A percentile compares a stretch with the other conserved stretches of the same genome.
phyloP scores from a whole-genome alignment of 37 sponge, comb jelly and placozoan genomes.

The Cliona cf. orientalis region DNA sequence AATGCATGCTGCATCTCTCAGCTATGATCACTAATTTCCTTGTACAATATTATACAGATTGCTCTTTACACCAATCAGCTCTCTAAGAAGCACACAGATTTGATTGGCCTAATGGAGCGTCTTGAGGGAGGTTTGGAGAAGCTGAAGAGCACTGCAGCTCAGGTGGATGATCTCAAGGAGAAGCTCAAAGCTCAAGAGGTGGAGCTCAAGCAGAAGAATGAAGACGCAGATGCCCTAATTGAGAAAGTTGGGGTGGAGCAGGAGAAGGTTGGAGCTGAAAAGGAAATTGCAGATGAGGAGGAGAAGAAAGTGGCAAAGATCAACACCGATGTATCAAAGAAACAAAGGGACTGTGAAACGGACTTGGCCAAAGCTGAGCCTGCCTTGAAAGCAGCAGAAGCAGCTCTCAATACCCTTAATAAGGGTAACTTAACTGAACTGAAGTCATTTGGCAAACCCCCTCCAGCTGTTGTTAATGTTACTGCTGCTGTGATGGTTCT shows the following conservation, averaged over 20 bases:
- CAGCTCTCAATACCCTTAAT: constrained; percentile 96
- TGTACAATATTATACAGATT: constrained; percentile 72
- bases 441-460: constrained; percentile 98
- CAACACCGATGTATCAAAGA: constrained; percentile 86
- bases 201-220: constrained; percentile 98
- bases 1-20: no score
- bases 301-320: constrained; percentile 98
- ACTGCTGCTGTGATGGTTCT: constrained; percentile 95
- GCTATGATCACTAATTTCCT: no score
- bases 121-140: constrained; percentile 95
- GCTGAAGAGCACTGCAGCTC: constrained; percentile 89
- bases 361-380: constrained; percentile 98
- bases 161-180: constrained; percentile 97
- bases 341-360: constrained; percentile 90
- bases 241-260: constrained; percentile 95
- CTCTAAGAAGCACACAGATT: constrained; percentile 79
- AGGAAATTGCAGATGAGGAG: constrained; percentile 95
- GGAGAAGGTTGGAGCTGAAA: constrained; percentile 96
- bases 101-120: constrained; percentile 89
- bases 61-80: constrained; percentile 89
- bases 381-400: constrained; percentile 88
- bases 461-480: constrained; percentile 94
- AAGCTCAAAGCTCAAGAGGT: constrained; percentile 97
- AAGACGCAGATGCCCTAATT: constrained; percentile 97
- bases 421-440: constrained; percentile 95